phyloP scores from a whole-genome alignment of 1,140 invertebrate species.

The Mamestra configurata region DNA sequence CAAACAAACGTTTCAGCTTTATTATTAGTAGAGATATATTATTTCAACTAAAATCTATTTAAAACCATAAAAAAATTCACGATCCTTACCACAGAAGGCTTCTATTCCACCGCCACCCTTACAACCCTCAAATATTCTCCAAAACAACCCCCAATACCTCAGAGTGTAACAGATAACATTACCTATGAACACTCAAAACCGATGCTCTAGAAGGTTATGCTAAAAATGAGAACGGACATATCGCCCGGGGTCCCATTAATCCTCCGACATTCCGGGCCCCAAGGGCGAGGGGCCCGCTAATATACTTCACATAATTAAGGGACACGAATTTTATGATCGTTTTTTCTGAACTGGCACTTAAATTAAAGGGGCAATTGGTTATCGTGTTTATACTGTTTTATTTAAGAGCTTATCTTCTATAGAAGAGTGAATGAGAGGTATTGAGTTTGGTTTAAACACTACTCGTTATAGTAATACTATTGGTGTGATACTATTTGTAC shows the following conservation, averaged over 20 bases:
- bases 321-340: constrained; percentile 37
- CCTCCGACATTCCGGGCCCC: constrained; percentile 35
- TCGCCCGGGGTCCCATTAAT: constrained; percentile 48
- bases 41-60: no score
- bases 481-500: no score
- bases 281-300: constrained; percentile 21
- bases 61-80: no score
- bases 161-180: constrained; percentile 19
- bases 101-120: neutral
- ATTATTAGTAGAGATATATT: no score
- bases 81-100: no score
- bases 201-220: neutral
- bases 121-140: neutral
- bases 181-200: constrained; percentile 37
- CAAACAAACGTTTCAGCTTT: no score
- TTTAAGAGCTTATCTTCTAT: neutral
- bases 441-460: no score
- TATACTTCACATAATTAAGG: constrained; percentile 49
- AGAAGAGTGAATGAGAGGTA: no score
- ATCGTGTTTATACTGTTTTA: constrained; percentile 16
- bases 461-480: no score
- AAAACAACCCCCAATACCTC: neutral
- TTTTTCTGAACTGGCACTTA: constrained; percentile 34
- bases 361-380: constrained; percentile 22
- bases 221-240: constrained; percentile 52